Evolutionary conservation across 2,797 vertebrate species (phyloP).

Genomic region (Manis crassicaudata): DNA sequence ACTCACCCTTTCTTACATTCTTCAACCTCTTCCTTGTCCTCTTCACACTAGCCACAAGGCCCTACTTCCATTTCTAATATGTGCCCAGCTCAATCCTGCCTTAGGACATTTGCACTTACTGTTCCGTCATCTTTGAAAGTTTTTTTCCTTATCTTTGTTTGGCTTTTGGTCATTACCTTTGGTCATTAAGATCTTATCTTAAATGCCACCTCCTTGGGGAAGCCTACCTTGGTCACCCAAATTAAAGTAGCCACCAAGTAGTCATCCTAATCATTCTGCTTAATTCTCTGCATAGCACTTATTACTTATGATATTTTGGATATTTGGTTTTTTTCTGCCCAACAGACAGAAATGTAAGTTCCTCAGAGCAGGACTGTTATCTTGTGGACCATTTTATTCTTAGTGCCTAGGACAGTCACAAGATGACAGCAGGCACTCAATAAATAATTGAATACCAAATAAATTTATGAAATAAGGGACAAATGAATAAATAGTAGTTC

Average conservation of each 20-base stretch:
- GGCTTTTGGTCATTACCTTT: not conserved
- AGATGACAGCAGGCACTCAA: not conserved
- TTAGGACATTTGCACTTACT: not conserved
- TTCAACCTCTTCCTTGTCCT: not conserved
- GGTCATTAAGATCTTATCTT: not conserved
- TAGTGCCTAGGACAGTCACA: not conserved
- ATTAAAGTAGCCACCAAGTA: not conserved
- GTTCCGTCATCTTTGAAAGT: not conserved
- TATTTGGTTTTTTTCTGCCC: not conserved
- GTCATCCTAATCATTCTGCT: not conserved
- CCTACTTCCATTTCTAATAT: not conserved
- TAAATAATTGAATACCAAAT: not conserved
- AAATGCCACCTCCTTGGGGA: not conserved
- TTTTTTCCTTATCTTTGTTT: not conserved
- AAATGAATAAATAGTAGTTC: not conserved
- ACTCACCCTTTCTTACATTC: not conserved
- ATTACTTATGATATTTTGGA: not conserved
- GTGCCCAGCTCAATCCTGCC: not conserved
- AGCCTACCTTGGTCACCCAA: not conserved
- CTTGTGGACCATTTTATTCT: not conserved
- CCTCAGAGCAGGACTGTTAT: not conserved
- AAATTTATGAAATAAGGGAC: not conserved
- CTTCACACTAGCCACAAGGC: not conserved
- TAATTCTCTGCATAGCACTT: not conserved
- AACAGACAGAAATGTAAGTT: not conserved